phyloP scores from a whole-genome alignment of 1,140 invertebrate species.

The Nebria ingens region DNA sequence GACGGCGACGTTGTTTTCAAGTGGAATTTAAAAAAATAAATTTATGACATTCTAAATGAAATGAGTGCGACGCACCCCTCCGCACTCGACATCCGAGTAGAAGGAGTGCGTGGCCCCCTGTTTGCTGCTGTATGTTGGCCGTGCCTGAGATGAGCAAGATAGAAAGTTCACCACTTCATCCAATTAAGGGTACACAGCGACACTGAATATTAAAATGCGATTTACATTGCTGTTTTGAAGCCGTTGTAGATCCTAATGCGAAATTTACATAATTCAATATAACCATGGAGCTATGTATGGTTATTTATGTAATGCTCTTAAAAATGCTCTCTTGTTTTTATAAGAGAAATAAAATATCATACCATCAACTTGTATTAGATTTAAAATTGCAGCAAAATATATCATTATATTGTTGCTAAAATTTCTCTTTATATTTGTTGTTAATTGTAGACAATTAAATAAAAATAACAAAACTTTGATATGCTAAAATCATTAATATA shows the following conservation, averaged over 20 bases:
- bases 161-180: constrained; percentile 6
- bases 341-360: too few relatives aligned
- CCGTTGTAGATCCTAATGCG: background rate
- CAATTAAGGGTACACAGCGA: constrained; percentile 6
- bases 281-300: background rate
- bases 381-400: too few relatives aligned
- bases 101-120: background rate
- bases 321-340: too few relatives aligned
- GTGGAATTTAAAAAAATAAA: background rate
- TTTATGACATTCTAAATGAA: background rate
- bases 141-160: background rate
- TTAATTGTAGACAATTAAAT: too few relatives aligned
- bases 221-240: constrained; percentile 8
- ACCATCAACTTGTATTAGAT: too few relatives aligned
- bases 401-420: too few relatives aligned
- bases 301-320: constrained; percentile 6
- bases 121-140: background rate
- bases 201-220: constrained; percentile 8
- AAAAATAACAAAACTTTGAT: too few relatives aligned
- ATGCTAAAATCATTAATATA: too few relatives aligned
- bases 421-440: too few relatives aligned
- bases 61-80: background rate
- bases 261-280: constrained; percentile 8
- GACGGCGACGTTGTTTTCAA: background rate
- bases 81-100: too few relatives aligned